These are phyloP conservation scores for Hemitrygon akajei DNA, from an alignment of 2,797 vertebrate species.

Conservation along the genomic window DNA sequence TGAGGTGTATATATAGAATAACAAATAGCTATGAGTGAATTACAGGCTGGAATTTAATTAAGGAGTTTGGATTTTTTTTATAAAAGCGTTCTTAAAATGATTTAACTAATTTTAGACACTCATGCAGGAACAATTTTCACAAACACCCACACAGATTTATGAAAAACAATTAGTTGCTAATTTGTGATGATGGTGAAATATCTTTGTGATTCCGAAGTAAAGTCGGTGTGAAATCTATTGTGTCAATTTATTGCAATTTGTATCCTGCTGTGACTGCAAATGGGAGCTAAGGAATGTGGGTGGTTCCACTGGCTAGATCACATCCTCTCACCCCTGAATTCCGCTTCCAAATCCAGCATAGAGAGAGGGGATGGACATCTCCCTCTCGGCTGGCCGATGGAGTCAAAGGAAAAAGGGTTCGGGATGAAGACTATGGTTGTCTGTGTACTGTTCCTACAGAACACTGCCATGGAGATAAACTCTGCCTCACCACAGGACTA, in stretches of 20 bases:
- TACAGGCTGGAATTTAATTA: not conserved
- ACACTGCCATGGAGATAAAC: not conserved
- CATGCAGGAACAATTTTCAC: slow-evolving; percentile 34
- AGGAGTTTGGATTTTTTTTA: not conserved
- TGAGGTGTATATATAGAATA: not conserved
- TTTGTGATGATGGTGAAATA: slow-evolving; percentile 32
- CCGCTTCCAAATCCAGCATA: not conserved
- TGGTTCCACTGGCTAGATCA: not conserved
- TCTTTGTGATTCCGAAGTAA: slow-evolving; percentile 25
- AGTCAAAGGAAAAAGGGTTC: not conserved
- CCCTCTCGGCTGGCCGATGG: not conserved
- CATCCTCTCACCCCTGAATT: not conserved
- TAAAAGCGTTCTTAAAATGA: slow-evolving; percentile 15
- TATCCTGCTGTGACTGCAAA: not conserved
- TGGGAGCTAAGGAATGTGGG: slow-evolving; percentile 3
- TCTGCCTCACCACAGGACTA: not conserved
- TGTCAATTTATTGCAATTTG: slow-evolving; percentile 8
- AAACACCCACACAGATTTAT: slow-evolving; percentile 34
- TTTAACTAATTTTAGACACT: slow-evolving; percentile 25
- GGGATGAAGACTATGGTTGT: too few relatives aligned
- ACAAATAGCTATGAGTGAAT: not conserved
- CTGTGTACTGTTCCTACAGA: not conserved
- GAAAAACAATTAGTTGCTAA: slow-evolving; percentile 35
- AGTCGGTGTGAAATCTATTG: slow-evolving; percentile 22
- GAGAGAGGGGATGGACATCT: not conserved